These are phyloP conservation scores for Achroia grisella DNA, from an alignment of 1,140 invertebrate genomes.

Conservation along the genomic window DNA sequence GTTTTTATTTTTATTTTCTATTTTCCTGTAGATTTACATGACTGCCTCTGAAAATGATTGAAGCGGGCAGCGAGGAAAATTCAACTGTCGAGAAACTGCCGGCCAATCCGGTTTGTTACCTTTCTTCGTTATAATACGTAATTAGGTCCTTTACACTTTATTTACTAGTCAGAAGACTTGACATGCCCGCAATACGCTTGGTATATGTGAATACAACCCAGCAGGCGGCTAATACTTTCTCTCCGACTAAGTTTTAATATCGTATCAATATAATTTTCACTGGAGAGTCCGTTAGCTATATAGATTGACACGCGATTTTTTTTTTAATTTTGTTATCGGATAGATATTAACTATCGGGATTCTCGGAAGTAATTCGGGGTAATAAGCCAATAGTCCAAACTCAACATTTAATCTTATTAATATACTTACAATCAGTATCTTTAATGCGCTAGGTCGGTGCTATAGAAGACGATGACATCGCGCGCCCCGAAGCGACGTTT, in stretches of 20 bases:
- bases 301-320: too few relatives aligned
- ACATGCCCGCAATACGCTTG: too few relatives aligned
- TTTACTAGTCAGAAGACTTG: too few relatives aligned
- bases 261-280: too few relatives aligned
- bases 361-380: neutral
- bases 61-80: conserved; percentile 40
- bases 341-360: too few relatives aligned
- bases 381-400: neutral
- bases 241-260: too few relatives aligned
- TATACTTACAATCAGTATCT: too few relatives aligned
- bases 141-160: too few relatives aligned
- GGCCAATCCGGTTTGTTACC: conserved; percentile 19
- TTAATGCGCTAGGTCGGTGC: conserved; percentile 40
- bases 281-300: too few relatives aligned
- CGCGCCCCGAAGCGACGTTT: conserved; percentile 94
- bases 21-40: conserved; percentile 29
- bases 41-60: conserved; percentile 47
- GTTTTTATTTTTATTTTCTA: neutral
- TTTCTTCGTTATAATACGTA: neutral
- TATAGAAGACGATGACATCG: conserved; percentile 84
- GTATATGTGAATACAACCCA: too few relatives aligned
- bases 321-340: too few relatives aligned
- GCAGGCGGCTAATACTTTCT: too few relatives aligned
- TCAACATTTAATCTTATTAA: neutral
- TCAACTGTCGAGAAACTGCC: conserved; percentile 24